Conservation (phyloP, 2,113 vertebrate species). For the Geothlypis trichas region DNA sequence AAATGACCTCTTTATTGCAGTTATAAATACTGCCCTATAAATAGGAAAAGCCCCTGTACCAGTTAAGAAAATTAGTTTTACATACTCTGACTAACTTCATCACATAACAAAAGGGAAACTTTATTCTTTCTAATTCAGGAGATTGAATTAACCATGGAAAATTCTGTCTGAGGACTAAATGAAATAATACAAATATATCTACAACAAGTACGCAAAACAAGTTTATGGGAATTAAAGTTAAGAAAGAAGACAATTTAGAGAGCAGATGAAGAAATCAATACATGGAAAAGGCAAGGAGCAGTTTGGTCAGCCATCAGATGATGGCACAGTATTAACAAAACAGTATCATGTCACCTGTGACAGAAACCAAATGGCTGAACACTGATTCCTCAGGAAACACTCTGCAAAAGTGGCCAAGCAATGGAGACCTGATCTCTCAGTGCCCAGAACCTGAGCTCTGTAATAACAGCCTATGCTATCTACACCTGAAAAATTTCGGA, state of each 20-base stretch:
- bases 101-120: neutral
- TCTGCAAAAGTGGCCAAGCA: neutral
- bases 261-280: neutral
- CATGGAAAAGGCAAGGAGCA: neutral
- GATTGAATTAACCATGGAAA: neutral
- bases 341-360: neutral
- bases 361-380: neutral
- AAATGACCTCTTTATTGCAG: conserved; percentile 22
- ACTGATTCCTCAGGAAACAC: neutral
- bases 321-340: neutral
- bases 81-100: neutral
- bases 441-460: neutral
- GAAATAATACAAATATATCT: neutral
- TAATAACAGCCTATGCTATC: neutral
- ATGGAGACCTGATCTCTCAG: neutral
- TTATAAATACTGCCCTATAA: conserved; percentile 44
- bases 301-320: neutral
- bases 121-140: neutral
- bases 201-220: neutral
- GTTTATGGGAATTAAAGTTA: neutral
- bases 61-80: conserved; percentile 12
- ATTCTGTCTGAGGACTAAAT: neutral
- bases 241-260: neutral
- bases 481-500: neutral
- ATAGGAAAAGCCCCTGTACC: neutral